Conservation (phyloP, 1,140 invertebrate genomes). For the Drosophila ficusphila region DNA sequence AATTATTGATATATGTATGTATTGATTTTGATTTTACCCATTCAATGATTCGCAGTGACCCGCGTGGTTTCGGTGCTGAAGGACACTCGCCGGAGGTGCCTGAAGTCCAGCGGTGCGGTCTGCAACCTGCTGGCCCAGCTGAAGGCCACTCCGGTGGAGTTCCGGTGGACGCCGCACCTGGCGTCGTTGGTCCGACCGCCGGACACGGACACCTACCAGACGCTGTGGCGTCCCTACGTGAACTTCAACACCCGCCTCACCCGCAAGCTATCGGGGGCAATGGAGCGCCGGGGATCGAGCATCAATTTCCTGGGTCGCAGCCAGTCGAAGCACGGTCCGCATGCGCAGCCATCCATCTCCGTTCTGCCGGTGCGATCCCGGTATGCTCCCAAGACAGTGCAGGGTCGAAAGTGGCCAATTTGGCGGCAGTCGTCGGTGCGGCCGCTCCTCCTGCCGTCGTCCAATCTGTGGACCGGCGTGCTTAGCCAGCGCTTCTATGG, state of each 20-base stretch:
- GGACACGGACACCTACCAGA: too few species aligned
- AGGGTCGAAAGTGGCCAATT: not conserved
- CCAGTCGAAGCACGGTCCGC: not conserved
- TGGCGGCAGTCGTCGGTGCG: not conserved
- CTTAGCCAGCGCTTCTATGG: slow-evolving; percentile 10
- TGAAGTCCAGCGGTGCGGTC: not conserved
- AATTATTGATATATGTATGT: too few species aligned
- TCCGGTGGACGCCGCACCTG: not conserved
- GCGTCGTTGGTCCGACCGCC: not conserved
- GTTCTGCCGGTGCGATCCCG: not conserved
- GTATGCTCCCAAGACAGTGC: slow-evolving; percentile 1
- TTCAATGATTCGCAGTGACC: not conserved
- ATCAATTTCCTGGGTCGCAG: not conserved
- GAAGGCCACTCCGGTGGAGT: not conserved
- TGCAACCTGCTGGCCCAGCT: not conserved
- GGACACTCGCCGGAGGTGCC: not conserved
- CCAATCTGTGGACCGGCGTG: slow-evolving; percentile 15
- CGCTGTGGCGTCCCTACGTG: not conserved
- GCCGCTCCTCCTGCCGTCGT: slow-evolving; percentile 5
- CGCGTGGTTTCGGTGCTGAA: not conserved
- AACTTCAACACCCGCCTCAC: slow-evolving; percentile 1
- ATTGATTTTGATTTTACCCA: too few species aligned
- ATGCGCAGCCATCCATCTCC: not conserved
- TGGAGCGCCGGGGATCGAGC: not conserved
- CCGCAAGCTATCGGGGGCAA: slow-evolving; percentile 1